phyloP scores from a whole-genome alignment of 2,113 vertebrate species.

The Mesocricetus auratus region DNA sequence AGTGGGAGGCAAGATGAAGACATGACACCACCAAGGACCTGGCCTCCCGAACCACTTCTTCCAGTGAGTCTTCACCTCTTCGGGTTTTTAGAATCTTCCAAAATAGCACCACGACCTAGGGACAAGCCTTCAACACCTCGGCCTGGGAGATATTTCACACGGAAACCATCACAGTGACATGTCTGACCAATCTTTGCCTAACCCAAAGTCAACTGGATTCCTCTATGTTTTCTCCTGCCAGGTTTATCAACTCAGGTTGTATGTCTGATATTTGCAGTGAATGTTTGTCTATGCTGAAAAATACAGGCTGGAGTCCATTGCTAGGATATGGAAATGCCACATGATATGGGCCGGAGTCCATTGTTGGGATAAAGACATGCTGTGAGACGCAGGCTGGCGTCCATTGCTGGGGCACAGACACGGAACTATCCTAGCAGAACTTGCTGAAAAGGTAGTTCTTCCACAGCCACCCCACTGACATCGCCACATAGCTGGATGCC shows the following conservation, averaged over 20 bases:
- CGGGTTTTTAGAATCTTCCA: background rate
- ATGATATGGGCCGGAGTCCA: background rate
- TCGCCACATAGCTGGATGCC: background rate
- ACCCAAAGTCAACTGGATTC: background rate
- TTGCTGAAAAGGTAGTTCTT: background rate
- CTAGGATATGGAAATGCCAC: background rate
- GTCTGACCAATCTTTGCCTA: background rate
- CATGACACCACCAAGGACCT: background rate
- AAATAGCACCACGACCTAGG: background rate
- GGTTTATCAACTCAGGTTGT: background rate
- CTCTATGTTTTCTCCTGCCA: background rate
- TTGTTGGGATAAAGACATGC: background rate
- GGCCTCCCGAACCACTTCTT: background rate
- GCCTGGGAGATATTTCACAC: background rate
- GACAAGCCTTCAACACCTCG: background rate
- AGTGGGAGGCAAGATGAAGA: background rate
- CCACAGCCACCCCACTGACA: too few relatives aligned
- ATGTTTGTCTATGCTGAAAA: background rate
- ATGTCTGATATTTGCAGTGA: background rate
- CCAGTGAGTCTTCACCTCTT: background rate
- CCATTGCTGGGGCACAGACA: background rate
- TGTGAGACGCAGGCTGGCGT: background rate
- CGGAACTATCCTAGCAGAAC: background rate
- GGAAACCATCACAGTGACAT: background rate
- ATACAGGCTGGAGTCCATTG: background rate